A percentile compares a stretch with the other conserved stretches of the same genome.
Evolutionary conservation across 1,140 invertebrate species (phyloP).

Genomic region (Euglossa dilemma): DNA sequence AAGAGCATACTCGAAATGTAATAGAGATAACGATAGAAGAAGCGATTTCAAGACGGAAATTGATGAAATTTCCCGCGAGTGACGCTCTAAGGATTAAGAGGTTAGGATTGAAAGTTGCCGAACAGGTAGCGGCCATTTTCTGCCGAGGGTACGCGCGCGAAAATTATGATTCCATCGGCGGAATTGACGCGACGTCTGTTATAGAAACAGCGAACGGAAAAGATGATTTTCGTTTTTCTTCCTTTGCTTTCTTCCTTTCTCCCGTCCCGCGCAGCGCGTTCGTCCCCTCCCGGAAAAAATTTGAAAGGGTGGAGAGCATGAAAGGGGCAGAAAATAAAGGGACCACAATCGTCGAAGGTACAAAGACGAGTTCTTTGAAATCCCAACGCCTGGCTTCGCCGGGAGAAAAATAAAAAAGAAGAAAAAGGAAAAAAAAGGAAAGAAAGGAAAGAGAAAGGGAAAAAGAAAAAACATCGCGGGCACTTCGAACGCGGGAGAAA

Average conservation of each 20-base stretch:
- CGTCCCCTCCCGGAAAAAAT: not conserved
- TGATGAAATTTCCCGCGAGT: no score
- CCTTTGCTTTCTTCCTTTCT: not conserved
- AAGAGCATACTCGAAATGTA: no score
- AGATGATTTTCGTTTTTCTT: conserved; percentile 6
- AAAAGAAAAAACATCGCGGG: not conserved
- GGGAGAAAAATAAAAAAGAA: not conserved
- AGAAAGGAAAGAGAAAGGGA: not conserved
- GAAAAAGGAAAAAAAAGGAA: not conserved
- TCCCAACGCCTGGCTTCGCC: conserved; percentile 12
- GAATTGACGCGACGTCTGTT: conserved; percentile 3
- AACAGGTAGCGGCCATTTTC: not conserved
- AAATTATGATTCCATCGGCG: conserved; percentile 9
- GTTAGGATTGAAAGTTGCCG: not conserved
- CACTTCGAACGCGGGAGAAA: not conserved
- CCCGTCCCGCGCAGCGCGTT: not conserved
- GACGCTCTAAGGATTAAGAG: no score
- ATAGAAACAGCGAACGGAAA: conserved; percentile 5
- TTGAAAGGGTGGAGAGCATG: not conserved
- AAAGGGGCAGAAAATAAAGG: conserved; percentile 34
- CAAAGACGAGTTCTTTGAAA: conserved; percentile 26
- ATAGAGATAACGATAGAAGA: no score
- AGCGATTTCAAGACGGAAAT: no score
- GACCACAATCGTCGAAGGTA: conserved; percentile 38
- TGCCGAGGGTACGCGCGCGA: not conserved